Conservation (phyloP, 2,113 vertebrate species). For the Chaetorhynchus papuensis region DNA sequence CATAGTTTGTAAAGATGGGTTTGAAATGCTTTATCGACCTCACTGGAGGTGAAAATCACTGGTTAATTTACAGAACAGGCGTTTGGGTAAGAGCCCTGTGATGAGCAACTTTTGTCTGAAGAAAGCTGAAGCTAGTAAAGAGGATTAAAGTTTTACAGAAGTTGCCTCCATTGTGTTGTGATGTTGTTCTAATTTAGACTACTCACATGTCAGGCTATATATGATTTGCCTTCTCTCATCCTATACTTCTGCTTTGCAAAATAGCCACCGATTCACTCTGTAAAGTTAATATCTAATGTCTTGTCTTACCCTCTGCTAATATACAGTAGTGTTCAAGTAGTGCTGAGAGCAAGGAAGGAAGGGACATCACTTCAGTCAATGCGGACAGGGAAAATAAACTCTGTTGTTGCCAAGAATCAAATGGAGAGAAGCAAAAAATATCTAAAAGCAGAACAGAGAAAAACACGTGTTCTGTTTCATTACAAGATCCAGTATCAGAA, state of each 20-base stretch:
- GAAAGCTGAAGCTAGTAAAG: background rate
- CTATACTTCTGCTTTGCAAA: background rate
- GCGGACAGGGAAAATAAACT: background rate
- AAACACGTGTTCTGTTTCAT: background rate
- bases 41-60: background rate
- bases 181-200: background rate
- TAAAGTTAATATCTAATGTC: background rate
- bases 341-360: background rate
- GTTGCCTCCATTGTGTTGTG: background rate
- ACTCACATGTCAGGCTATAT: background rate
- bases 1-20: background rate
- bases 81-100: background rate
- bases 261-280: background rate
- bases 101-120: background rate
- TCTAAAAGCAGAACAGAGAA: background rate
- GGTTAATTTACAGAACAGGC: background rate
- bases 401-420: background rate
- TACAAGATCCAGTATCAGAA: background rate
- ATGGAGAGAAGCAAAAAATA: background rate
- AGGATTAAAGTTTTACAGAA: background rate
- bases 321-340: background rate
- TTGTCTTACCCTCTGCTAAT: background rate
- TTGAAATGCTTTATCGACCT: background rate
- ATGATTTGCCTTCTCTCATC: background rate
- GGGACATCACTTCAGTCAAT: background rate